A percentile compares a stretch with the other conserved stretches of the same genome.
Conservation (phyloP, 2,888 invertebrate genomes). For the Ernsta delagoae region DNA sequence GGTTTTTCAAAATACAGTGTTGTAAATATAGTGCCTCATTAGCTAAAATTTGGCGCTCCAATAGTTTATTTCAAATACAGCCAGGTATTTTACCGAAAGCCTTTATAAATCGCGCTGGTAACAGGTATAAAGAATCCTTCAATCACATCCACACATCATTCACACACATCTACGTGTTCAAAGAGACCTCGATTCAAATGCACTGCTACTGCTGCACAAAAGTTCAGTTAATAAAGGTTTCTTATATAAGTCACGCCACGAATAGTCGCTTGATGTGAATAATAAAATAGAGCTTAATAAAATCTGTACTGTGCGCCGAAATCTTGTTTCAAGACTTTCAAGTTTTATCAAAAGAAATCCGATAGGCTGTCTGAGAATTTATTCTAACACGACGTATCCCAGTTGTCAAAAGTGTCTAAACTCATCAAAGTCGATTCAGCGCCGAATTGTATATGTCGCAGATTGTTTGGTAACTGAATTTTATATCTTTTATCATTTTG, state of each 20-base stretch:
- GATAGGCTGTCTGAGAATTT: background rate
- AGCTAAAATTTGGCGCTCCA: background rate
- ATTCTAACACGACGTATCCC: background rate
- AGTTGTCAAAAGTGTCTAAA: background rate
- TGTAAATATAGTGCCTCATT: slow-evolving; percentile 1
- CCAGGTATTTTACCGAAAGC: slow-evolving; percentile 23
- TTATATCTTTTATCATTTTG: background rate
- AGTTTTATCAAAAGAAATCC: background rate
- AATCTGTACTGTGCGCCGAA: background rate
- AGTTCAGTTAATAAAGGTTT: slow-evolving; percentile 3
- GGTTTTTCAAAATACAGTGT: too few relatives aligned
- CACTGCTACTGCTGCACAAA: background rate
- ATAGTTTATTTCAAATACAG: slow-evolving; percentile 26
- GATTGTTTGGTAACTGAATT: background rate
- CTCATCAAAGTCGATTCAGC: background rate
- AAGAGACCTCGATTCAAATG: slow-evolving; percentile 7
- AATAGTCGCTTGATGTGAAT: too few relatives aligned
- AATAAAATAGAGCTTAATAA: background rate
- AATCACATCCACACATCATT: background rate
- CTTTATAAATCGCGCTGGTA: slow-evolving; percentile 1
- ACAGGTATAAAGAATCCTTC: slow-evolving; percentile 15
- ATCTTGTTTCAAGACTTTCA: too few relatives aligned
- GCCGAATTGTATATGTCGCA: background rate
- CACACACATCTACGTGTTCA: background rate
- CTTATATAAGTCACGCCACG: background rate